phyloP scores from a whole-genome alignment of 2,888 invertebrate genomes.

The Nephrotoma appendiculata region DNA sequence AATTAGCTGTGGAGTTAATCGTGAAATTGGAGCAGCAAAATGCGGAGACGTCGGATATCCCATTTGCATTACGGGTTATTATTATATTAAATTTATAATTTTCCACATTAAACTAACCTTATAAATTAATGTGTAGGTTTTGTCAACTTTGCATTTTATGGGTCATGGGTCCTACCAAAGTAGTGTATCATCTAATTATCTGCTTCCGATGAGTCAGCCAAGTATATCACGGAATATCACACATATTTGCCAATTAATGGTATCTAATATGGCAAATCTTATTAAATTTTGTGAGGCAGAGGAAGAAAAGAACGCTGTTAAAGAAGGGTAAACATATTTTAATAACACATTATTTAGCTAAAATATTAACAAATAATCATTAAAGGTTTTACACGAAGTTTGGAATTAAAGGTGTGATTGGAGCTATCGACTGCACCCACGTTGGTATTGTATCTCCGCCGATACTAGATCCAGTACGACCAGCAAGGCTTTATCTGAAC shows the following conservation, averaged over 20 bases:
- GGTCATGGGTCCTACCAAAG: not conserved
- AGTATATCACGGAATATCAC: too few relatives aligned
- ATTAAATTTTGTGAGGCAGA: not conserved
- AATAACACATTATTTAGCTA: not conserved
- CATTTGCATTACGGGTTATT: not conserved
- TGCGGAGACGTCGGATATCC: not conserved
- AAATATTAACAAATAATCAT: not conserved
- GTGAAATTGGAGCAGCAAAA: not conserved
- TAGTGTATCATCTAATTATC: not conserved
- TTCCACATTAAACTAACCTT: not conserved
- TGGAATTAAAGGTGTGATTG: conserved; percentile 10
- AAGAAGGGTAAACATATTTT: not conserved
- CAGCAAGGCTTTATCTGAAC: conserved; percentile 9
- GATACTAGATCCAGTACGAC: not conserved
- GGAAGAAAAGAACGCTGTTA: too few relatives aligned
- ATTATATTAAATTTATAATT: not conserved
- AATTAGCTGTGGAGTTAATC: not conserved
- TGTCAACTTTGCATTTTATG: not conserved
- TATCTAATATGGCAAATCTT: not conserved
- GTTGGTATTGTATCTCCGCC: conserved; percentile 9
- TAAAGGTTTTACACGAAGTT: conserved; percentile 5
- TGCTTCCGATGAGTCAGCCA: not conserved
- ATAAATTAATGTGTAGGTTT: not conserved
- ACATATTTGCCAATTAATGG: not conserved
- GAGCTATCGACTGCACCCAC: conserved; percentile 10